A percentile compares a stretch with the other conserved stretches of the same genome.
Conservation (phyloP, 2,113 vertebrate species). For the Pituophis catenifer region DNA sequence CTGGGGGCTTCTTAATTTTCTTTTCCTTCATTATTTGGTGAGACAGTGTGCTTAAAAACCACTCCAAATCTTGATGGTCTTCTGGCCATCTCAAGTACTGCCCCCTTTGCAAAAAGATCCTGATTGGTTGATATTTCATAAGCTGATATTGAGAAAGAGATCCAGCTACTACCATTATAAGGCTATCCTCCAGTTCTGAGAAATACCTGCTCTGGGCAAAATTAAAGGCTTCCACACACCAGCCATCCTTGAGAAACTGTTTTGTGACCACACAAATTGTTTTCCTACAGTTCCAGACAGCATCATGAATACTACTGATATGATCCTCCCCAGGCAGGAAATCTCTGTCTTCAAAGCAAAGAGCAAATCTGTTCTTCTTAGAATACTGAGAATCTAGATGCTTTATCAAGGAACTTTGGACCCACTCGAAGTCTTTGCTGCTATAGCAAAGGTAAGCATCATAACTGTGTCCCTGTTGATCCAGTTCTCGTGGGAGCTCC, state of each 20-base stretch:
- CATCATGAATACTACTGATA: conserved; percentile 80
- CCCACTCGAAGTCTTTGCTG: conserved; percentile 82
- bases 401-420: conserved; percentile 79
- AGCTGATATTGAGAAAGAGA: conserved; percentile 82
- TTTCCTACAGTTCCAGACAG: conserved; percentile 85
- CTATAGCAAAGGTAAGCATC: conserved; percentile 88
- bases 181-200: conserved; percentile 71
- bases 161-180: conserved; percentile 84
- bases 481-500: not conserved
- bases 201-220: conserved; percentile 80
- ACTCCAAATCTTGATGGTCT: conserved; percentile 83
- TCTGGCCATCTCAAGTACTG: conserved; percentile 84
- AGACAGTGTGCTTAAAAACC: conserved; percentile 81
- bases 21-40: conserved; percentile 71
- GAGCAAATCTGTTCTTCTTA: conserved; percentile 74
- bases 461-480: conserved; percentile 57
- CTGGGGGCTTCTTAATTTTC: conserved; percentile 32
- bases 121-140: conserved; percentile 74
- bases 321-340: conserved; percentile 86
- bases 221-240: conserved; percentile 89
- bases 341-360: conserved; percentile 91
- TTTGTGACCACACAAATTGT: conserved; percentile 83
- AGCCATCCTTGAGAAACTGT: conserved; percentile 86
- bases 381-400: conserved; percentile 81
- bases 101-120: conserved; percentile 74